These are phyloP conservation scores for Dichetophora obliterata DNA, from an alignment of 2,888 invertebrate genomes.

Conservation along the genomic window DNA sequence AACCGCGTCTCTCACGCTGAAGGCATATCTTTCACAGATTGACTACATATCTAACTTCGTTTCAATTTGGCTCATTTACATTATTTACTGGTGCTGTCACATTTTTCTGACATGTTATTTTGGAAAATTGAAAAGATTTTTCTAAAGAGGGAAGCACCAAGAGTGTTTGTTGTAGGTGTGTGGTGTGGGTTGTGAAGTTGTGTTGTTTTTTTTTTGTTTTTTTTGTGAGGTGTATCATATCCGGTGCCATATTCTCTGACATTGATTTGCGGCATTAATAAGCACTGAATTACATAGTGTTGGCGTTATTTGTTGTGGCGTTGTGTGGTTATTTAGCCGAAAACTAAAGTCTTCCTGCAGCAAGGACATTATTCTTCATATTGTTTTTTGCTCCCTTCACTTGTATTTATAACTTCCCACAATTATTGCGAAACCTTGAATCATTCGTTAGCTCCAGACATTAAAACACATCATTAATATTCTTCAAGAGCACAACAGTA, in stretches of 20 bases:
- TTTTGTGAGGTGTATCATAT: neutral
- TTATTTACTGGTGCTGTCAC: constrained; percentile 17
- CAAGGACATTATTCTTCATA: constrained; percentile 10
- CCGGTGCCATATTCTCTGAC: neutral
- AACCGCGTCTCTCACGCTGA: neutral
- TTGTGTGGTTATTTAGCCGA: neutral
- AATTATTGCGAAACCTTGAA: constrained; percentile 24
- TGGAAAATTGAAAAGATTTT: neutral
- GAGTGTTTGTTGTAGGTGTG: neutral
- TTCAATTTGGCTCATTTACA: neutral
- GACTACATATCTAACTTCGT: neutral
- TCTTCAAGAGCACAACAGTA: constrained; percentile 46
- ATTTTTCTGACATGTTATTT: constrained; percentile 24
- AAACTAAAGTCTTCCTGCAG: constrained; percentile 14
- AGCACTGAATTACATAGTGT: neutral
- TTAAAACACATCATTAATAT: constrained; percentile 56
- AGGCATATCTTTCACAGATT: no score
- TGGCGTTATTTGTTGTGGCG: neutral
- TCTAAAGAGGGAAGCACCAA: neutral
- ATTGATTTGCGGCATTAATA: neutral
- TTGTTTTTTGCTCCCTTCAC: neutral
- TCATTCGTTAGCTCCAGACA: neutral
- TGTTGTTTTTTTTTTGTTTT: neutral
- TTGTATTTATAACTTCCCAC: neutral
- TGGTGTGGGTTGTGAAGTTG: neutral